These are phyloP conservation scores for Minunthozetes semirufus DNA, from an alignment of 2,888 invertebrate species.

Conservation along the genomic window DNA sequence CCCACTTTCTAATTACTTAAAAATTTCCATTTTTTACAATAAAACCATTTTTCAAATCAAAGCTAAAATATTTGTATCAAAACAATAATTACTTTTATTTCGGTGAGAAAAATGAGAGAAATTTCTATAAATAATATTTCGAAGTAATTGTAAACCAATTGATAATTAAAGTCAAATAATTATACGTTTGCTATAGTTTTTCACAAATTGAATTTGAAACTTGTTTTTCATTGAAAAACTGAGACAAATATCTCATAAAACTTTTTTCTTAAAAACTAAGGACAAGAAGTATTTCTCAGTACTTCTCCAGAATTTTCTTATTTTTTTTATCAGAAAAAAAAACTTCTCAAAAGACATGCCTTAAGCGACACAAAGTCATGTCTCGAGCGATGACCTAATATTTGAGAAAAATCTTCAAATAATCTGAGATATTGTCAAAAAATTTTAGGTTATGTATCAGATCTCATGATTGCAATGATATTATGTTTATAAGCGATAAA, in stretches of 20 bases:
- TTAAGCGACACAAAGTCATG: background rate
- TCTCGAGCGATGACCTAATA: conserved; percentile 26
- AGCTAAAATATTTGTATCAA: background rate
- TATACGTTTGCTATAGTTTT: background rate
- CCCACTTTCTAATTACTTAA: background rate
- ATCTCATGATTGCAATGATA: no score
- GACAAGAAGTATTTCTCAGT: background rate
- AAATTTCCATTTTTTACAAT: background rate
- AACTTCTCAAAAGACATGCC: background rate
- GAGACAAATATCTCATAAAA: background rate
- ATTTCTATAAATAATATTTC: no score
- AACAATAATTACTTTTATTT: background rate
- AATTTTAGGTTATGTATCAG: no score
- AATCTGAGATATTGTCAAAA: no score
- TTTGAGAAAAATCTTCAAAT: background rate
- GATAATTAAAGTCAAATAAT: background rate
- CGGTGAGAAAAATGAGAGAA: background rate
- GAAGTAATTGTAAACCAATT: no score
- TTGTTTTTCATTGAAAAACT: background rate
- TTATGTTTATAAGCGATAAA: no score
- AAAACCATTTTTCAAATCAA: background rate
- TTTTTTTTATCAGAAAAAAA: background rate
- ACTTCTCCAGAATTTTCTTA: background rate
- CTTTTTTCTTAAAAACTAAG: background rate
- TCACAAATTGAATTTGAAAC: background rate